These are phyloP conservation scores for Chironomus tepperi DNA, from an alignment of 1,140 invertebrate genomes.

Conservation along the genomic window DNA sequence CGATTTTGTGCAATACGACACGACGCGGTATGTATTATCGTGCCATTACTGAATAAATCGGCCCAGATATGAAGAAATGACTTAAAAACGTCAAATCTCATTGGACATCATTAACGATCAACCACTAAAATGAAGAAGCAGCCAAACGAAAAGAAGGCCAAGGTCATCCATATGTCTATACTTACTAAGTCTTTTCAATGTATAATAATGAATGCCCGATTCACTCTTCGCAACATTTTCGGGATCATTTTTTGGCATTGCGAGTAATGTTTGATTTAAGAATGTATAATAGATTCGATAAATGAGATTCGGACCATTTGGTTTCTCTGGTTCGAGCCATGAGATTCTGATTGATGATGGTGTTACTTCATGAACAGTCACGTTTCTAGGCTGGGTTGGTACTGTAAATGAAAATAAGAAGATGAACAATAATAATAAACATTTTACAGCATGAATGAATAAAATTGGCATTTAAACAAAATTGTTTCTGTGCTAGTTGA, in stretches of 20 bases:
- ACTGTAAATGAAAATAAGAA: conserved; percentile 46
- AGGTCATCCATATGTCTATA: conserved; percentile 28
- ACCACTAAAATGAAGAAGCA: no score
- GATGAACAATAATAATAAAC: neutral
- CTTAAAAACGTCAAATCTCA: no score
- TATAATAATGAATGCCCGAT: conserved; percentile 40
- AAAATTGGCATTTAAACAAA: no score
- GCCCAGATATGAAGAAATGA: no score
- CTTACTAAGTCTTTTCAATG: conserved; percentile 56
- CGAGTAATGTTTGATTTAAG: conserved; percentile 56
- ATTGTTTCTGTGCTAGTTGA: no score
- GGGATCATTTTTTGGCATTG: conserved; percentile 43
- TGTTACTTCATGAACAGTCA: conserved; percentile 65
- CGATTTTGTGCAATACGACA: no score
- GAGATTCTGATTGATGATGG: conserved; percentile 65
- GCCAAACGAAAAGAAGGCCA: neutral
- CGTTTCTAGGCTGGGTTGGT: conserved; percentile 71
- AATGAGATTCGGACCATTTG: conserved; percentile 59
- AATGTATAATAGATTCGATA: conserved; percentile 63
- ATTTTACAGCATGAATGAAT: no score
- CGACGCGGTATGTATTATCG: no score
- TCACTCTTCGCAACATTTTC: conserved; percentile 29
- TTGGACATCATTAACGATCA: no score
- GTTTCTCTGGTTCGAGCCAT: conserved; percentile 65
- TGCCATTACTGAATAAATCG: no score